Percentiles rank a stretch among this genome's conserved stretches.
These are phyloP conservation scores for Saccostrea echinata DNA, from an alignment of 1,140 invertebrate species.

Conservation along the genomic window DNA sequence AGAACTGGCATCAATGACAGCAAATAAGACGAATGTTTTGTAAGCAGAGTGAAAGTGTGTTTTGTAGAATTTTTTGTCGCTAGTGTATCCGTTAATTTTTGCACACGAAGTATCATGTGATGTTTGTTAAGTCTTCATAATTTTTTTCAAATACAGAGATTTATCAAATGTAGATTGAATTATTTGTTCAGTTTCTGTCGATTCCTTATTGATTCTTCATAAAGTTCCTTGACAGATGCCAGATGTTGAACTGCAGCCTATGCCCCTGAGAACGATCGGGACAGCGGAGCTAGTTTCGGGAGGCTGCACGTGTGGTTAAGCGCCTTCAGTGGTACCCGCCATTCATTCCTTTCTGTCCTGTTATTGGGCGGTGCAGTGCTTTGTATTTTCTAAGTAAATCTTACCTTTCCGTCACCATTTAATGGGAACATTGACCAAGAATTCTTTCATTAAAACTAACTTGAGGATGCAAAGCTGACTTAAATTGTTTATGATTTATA, in stretches of 20 bases:
- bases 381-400: too few species aligned
- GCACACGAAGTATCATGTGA: conserved; percentile 26
- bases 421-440: too few species aligned
- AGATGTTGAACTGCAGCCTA: conserved; percentile 23
- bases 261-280: not conserved
- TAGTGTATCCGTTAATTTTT: conserved; percentile 1
- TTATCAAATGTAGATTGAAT: not conserved
- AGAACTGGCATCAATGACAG: not conserved
- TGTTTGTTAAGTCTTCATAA: conserved; percentile 13
- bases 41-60: conserved; percentile 14
- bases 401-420: too few species aligned
- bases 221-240: conserved; percentile 13
- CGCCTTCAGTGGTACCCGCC: not conserved
- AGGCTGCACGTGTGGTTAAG: conserved; percentile 27
- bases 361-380: not conserved
- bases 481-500: too few species aligned
- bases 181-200: not conserved
- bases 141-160: conserved; percentile 11
- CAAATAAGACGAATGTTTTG: not conserved
- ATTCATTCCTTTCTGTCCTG: not conserved
- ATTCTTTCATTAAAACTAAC: too few species aligned
- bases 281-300: conserved; percentile 32
- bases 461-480: too few species aligned
- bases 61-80: not conserved
- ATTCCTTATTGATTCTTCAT: not conserved